Evolutionary conservation across 2,113 vertebrate genomes (phyloP).

Genomic region (Aptenodytes patagonicus): DNA sequence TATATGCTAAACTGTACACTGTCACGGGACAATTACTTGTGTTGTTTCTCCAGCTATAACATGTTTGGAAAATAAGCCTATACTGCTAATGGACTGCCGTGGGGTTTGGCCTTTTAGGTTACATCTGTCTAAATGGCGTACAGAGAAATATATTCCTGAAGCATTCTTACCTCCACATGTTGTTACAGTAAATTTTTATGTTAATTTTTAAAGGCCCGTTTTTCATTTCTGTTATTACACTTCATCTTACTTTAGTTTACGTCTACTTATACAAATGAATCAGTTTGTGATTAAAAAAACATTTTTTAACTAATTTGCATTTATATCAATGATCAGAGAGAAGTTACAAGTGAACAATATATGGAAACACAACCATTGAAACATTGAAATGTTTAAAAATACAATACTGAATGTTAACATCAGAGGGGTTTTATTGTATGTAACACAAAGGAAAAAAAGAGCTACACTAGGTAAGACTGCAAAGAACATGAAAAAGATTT

Average conservation of each 20-base stretch:
- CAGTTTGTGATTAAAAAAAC: accelerated
- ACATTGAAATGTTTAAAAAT: neutral
- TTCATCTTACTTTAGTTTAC: neutral
- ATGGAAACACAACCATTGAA: neutral
- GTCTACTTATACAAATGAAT: neutral
- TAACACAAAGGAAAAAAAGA: neutral
- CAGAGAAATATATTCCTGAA: neutral
- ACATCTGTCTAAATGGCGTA: neutral
- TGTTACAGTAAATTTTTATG: neutral
- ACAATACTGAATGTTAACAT: neutral
- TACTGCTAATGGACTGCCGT: neutral
- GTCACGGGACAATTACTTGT: neutral
- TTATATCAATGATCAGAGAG: neutral
- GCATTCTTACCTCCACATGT: neutral
- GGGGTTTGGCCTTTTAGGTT: neutral
- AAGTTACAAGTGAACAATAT: neutral
- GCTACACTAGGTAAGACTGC: neutral
- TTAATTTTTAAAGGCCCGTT: neutral
- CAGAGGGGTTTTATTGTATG: neutral
- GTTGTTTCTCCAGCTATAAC: neutral
- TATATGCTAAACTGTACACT: neutral
- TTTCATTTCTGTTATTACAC: neutral
- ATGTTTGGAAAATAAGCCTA: neutral
- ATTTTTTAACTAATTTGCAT: neutral
- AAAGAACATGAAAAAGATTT: neutral